These are phyloP conservation scores for Nycticorax nycticorax DNA, from an alignment of 2,113 vertebrate genomes.

Conservation along the genomic window DNA sequence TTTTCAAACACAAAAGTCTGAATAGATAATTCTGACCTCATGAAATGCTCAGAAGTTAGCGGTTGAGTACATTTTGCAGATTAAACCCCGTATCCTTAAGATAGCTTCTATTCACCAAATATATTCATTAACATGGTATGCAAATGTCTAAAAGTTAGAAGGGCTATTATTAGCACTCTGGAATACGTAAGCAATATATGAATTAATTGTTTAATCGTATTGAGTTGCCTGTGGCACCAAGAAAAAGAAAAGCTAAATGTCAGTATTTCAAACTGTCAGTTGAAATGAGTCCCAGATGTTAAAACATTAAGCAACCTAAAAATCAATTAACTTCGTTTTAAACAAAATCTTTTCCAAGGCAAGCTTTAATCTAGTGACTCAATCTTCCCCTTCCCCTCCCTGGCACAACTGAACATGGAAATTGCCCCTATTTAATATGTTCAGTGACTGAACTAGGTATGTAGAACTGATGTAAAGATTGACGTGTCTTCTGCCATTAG, in stretches of 20 bases:
- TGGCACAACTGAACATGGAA: neutral
- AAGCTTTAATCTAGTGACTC: neutral
- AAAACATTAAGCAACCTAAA: slow-evolving; percentile 23
- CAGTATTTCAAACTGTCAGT: neutral
- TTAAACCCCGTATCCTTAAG: neutral
- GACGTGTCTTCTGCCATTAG: neutral
- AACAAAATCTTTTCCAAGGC: neutral
- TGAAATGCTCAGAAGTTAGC: neutral
- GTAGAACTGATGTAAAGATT: neutral
- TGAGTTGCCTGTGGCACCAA: neutral
- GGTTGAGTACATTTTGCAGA: neutral
- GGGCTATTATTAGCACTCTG: neutral
- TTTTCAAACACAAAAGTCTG: neutral
- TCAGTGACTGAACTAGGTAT: neutral
- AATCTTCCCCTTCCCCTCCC: neutral
- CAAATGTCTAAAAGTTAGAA: neutral
- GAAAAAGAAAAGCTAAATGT: neutral
- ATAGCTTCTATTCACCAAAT: neutral
- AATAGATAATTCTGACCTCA: neutral
- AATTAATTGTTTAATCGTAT: neutral
- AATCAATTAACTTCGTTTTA: neutral
- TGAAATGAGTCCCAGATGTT: slow-evolving; percentile 28
- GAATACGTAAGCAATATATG: neutral
- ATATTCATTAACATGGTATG: neutral
- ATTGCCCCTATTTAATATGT: neutral